Evolutionary conservation across 2,888 invertebrate species (phyloP).

Genomic region (Acanthosepion pharaonis): DNA sequence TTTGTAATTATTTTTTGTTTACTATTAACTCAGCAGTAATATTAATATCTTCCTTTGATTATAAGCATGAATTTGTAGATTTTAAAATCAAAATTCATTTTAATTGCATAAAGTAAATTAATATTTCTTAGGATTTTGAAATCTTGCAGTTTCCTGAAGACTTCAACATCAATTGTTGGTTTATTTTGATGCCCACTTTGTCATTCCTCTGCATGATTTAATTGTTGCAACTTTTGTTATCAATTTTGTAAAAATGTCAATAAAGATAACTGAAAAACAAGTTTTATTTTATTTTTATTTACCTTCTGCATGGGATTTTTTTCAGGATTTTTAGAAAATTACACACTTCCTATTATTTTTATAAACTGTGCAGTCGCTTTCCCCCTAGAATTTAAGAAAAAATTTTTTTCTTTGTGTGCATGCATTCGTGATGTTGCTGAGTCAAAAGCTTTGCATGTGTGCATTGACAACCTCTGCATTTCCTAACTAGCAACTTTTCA

Average conservation of each 20-base stretch:
- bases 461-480: too few species aligned
- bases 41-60: not conserved
- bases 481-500: too few species aligned
- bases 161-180: not conserved
- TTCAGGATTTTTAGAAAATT: too few species aligned
- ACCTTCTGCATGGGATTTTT: too few species aligned
- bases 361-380: too few species aligned
- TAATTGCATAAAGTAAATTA: not conserved
- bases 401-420: too few species aligned
- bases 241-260: constrained; percentile 33
- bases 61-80: not conserved
- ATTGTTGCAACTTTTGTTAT: constrained; percentile 3
- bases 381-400: too few species aligned
- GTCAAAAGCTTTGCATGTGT: too few species aligned
- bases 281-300: too few species aligned
- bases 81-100: not conserved
- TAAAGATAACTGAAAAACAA: not conserved
- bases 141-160: not conserved
- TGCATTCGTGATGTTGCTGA: too few species aligned
- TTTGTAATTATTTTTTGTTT: not conserved
- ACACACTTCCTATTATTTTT: too few species aligned
- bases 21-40: not conserved
- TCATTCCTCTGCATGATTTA: constrained; percentile 2
- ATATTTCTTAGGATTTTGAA: not conserved
- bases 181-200: constrained; percentile 33